Evolutionary conservation across 2,113 vertebrate species (phyloP).

Genomic region (Epinephelus lanceolatus): DNA sequence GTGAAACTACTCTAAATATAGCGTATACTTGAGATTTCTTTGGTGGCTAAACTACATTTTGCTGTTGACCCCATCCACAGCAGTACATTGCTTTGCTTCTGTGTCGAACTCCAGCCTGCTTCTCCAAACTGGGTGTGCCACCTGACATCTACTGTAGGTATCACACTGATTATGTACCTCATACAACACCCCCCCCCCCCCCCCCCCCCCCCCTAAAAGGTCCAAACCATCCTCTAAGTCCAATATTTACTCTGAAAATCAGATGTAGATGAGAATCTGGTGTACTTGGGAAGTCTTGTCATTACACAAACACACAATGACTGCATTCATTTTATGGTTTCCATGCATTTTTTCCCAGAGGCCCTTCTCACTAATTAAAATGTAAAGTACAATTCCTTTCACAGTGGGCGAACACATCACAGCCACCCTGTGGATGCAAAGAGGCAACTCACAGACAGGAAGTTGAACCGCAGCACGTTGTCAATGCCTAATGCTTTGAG

Average conservation of each 20-base stretch:
- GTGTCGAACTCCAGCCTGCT: too few species aligned
- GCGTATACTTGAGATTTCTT: too few species aligned
- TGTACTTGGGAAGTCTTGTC: not conserved
- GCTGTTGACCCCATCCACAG: too few species aligned
- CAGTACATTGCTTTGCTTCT: too few species aligned
- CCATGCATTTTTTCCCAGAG: conserved; percentile 1
- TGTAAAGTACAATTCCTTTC: conserved; percentile 54
- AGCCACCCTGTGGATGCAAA: conserved; percentile 35
- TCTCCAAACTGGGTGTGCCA: too few species aligned
- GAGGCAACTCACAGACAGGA: conserved; percentile 92
- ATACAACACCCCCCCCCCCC: too few species aligned
- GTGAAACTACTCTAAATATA: too few species aligned
- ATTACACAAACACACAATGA: conserved; percentile 7
- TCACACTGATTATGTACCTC: too few species aligned
- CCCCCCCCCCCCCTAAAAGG: too few species aligned
- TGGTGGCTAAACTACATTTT: too few species aligned
- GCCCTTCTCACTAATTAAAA: conserved; percentile 61
- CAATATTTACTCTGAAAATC: conserved; percentile 9
- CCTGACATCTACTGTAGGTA: too few species aligned
- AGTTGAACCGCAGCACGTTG: conserved; percentile 97
- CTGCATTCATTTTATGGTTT: conserved; percentile 34
- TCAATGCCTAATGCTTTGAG: conserved; percentile 98
- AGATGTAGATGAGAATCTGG: not conserved
- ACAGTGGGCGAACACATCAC: conserved; percentile 32
- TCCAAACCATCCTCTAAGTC: not conserved